Base-by-base conservation (phyloP, 2,888 invertebrate genomes). In the Cosmorhoe ocellata region DNA sequence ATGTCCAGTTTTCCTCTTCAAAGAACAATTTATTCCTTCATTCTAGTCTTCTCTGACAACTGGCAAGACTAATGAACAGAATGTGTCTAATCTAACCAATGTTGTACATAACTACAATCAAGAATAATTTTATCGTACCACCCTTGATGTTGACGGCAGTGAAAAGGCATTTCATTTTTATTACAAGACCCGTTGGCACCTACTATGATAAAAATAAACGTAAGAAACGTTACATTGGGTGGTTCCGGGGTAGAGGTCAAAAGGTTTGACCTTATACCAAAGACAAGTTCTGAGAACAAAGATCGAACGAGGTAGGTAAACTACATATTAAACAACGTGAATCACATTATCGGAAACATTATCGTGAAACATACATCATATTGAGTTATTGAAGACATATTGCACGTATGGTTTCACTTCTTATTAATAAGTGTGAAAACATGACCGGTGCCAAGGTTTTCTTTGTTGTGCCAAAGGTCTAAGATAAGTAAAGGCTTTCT, bases 401-500 rank as follows among this genome's bases (percentile, higher is more conserved):
- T 38, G 27, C 39, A 43, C 14, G 27, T 30, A 30, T 46, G 51
- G 44, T 50, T 58, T 54, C 51, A 51, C 58, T 50, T 42, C 22
- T 41, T 32, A 46, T 50, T 44, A 33, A 38, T 50, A 51, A 37
- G 36, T 46, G 46, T 46, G 46, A 38, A 51, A 42, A 55, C n/a
- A 45, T 45, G 51, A 49, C 46, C 39, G 45, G 27, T 32, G 43
- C 46, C 45, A 48, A 48, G 53, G 51, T 51, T 44, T 32, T n/a
- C 41, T 53, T 56, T 57, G 51, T 59, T 44, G 34, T 44, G 46
- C 26, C 26, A 28, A 51, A 34, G 43, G 33, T 36, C 36, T 48
- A 44, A 40, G n/a, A n/a, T n/a, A n/a, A n/a, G n/a, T n/a, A n/a
- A n/a, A n/a, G 38, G 48, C 58, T 60, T 58, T 60, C 60, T 47